These are phyloP conservation scores for Lepidocyrtinus sp. DNA, from an alignment of 2,888 invertebrate genomes.

Conservation along the genomic window DNA sequence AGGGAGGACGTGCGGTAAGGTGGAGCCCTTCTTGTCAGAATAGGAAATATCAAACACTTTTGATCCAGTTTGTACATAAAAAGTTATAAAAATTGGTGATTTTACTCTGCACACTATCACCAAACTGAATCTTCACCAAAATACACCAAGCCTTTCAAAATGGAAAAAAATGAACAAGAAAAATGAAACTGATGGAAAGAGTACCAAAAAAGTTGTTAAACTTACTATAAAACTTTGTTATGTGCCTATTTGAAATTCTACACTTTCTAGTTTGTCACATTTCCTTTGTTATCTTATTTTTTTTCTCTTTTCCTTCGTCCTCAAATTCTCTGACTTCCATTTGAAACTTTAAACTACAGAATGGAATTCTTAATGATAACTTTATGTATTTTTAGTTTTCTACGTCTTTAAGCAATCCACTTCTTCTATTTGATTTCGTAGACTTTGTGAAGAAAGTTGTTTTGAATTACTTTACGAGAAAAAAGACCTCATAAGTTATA, in stretches of 20 bases:
- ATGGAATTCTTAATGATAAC: conserved; percentile 9
- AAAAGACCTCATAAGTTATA: too few species aligned
- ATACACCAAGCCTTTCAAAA: not conserved
- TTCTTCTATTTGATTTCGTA: not conserved
- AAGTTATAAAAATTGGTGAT: conserved; percentile 8
- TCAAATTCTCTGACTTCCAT: not conserved
- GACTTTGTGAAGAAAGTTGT: not conserved
- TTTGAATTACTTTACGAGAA: not conserved
- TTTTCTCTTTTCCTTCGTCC: not conserved
- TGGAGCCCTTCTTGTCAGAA: not conserved
- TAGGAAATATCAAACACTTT: not conserved
- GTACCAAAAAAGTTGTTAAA: not conserved
- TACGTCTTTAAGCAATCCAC: not conserved
- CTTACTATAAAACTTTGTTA: not conserved
- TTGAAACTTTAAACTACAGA: conserved; percentile 15
- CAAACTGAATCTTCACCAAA: not conserved
- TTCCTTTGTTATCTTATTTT: conserved; percentile 1
- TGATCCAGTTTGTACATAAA: not conserved
- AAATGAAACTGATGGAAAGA: not conserved
- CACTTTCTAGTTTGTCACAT: not conserved
- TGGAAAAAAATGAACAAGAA: not conserved
- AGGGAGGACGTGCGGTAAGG: not conserved
- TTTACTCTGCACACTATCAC: not conserved
- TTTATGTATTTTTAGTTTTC: not conserved
- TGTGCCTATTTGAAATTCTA: not conserved